Percentiles rank a stretch among this genome's conserved stretches.
phyloP scores from a whole-genome alignment of 2,113 vertebrate species.

The Stigmatopora nigra region DNA sequence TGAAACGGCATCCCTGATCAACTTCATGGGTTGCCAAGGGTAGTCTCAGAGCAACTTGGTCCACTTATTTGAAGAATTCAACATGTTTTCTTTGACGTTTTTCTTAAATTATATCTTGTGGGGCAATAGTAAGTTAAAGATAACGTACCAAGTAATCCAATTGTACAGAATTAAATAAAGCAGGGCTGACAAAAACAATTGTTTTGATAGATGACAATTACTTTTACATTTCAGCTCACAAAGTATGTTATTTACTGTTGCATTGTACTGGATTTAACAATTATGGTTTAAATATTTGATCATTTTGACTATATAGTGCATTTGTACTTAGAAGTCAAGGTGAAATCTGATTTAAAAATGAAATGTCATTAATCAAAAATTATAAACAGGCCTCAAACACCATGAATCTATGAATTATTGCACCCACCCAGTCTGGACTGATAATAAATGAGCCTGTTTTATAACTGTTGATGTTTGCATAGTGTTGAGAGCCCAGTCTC shows the following conservation, averaged over 20 bases:
- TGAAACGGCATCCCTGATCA: conserved; percentile 15
- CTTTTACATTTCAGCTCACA: too few relatives aligned
- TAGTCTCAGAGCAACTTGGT: conserved; percentile 27
- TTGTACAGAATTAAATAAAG: neutral
- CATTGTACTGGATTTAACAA: too few relatives aligned
- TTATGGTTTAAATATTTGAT: too few relatives aligned
- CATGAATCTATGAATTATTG: neutral
- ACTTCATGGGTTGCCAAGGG: conserved; percentile 21
- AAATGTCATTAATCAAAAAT: neutral
- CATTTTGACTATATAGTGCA: too few relatives aligned
- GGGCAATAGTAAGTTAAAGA: neutral
- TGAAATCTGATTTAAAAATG: too few relatives aligned
- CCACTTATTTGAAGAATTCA: conserved; percentile 12
- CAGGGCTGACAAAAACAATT: too few relatives aligned
- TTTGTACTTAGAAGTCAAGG: too few relatives aligned
- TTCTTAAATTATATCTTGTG: conserved; percentile 3
- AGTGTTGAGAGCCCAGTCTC: neutral
- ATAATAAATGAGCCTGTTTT: neutral
- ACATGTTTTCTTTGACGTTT: neutral
- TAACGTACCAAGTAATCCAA: neutral
- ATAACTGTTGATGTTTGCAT: neutral
- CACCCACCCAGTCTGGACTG: neutral
- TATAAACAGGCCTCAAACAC: neutral
- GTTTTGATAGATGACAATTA: too few relatives aligned
- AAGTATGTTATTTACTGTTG: too few relatives aligned